A percentile compares a stretch with the other conserved stretches of the same genome.
phyloP scores from a whole-genome alignment of 2,113 vertebrate genomes.

The Chloropsis cyanopogon region DNA sequence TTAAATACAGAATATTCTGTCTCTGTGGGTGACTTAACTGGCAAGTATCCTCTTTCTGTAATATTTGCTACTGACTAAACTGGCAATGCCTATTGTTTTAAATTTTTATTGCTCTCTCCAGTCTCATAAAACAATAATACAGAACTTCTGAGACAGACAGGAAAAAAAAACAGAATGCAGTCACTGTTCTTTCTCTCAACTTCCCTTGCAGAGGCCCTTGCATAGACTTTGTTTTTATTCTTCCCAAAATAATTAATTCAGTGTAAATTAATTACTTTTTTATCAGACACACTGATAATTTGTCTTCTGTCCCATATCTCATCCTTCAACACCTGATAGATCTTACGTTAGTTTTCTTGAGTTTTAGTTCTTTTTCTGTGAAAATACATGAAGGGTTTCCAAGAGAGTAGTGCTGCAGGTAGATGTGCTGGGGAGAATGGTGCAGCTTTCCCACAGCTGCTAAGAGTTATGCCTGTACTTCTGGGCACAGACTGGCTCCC shows the following conservation, averaged over 20 bases:
- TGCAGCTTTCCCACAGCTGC: background rate
- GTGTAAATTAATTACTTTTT: background rate
- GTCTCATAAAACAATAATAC: background rate
- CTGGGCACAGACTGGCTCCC: background rate
- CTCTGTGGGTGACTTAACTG: background rate
- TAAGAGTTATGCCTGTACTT: background rate
- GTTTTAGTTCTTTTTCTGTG: background rate
- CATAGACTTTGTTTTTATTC: background rate
- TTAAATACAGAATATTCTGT: background rate
- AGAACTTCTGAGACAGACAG: background rate
- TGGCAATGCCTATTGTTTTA: background rate
- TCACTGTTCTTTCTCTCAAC: background rate
- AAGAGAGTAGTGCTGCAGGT: background rate
- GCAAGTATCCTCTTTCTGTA: background rate
- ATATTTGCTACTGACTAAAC: background rate
- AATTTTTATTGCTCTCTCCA: background rate
- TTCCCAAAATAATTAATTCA: background rate
- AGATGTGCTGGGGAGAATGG: background rate
- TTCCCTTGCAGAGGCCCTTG: background rate
- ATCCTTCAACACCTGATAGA: background rate
- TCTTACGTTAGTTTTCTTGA: background rate
- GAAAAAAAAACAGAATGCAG: background rate
- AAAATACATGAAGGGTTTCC: background rate
- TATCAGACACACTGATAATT: background rate
- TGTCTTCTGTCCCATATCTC: background rate